phyloP scores from a whole-genome alignment of 2,797 vertebrate genomes.

The Macropodus opercularis region DNA sequence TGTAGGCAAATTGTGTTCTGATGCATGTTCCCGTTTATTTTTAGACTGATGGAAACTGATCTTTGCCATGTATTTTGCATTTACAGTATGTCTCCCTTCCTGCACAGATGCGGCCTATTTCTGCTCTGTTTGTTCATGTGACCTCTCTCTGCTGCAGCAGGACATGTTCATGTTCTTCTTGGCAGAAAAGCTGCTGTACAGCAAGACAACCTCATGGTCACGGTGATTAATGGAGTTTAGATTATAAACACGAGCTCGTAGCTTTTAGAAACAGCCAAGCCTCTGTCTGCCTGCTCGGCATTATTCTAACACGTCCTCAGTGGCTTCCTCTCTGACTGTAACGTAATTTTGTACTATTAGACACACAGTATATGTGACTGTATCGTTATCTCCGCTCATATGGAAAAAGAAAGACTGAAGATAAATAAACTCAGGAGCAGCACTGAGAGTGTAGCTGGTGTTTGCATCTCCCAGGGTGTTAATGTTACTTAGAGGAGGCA shows the following conservation, averaged over 20 bases:
- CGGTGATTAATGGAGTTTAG: constrained; percentile 22
- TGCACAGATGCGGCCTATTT: neutral
- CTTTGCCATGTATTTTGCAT: neutral
- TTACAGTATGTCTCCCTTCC: neutral
- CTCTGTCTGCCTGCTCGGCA: constrained; percentile 25
- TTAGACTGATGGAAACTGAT: neutral
- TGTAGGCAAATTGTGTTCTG: neutral
- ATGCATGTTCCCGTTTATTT: neutral
- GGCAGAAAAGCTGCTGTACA: constrained; percentile 19
- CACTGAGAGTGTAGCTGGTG: constrained; percentile 15
- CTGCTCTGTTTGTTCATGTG: neutral
- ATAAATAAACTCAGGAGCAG: constrained; percentile 33
- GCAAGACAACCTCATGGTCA: neutral
- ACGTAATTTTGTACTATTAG: constrained; percentile 32
- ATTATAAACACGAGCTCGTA: constrained; percentile 10
- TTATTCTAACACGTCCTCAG: constrained; percentile 34
- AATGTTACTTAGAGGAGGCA: constrained; percentile 37
- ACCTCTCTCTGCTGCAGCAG: neutral
- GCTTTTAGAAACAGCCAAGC: constrained; percentile 1
- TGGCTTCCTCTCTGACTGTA: constrained; percentile 21
- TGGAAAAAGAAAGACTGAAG: constrained; percentile 40
- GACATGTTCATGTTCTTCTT: too few relatives aligned
- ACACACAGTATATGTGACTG: constrained; percentile 21
- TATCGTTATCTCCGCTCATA: constrained; percentile 36
- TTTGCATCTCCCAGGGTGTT: constrained; percentile 26